These are phyloP conservation scores for Tichodroma muraria DNA, from an alignment of 2,113 vertebrate genomes.

Conservation along the genomic window DNA sequence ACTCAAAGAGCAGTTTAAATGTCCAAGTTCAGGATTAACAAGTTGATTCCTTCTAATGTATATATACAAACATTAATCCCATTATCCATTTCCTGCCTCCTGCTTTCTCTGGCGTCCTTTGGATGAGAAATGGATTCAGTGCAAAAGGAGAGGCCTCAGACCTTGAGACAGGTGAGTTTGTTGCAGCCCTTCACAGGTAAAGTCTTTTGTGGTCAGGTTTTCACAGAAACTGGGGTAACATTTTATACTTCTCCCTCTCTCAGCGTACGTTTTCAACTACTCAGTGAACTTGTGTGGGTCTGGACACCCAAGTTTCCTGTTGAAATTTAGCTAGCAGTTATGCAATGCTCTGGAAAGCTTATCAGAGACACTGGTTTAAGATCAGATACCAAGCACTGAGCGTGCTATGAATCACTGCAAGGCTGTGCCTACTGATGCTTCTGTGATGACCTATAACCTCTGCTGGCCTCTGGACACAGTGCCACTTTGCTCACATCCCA, in stretches of 20 bases:
- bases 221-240: not conserved
- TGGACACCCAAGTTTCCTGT: not conserved
- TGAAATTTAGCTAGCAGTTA: not conserved
- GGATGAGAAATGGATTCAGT: not conserved
- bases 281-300: too few species aligned
- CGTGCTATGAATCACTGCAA: not conserved
- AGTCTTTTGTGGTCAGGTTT: not conserved
- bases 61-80: not conserved
- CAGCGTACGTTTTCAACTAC: not conserved
- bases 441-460: not conserved
- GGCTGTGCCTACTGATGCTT: not conserved
- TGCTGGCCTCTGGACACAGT: not conserved
- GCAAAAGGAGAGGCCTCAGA: not conserved
- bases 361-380: not conserved
- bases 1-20: not conserved
- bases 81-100: not conserved
- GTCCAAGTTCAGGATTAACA: not conserved
- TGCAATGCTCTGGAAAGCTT: not conserved
- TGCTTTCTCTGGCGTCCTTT: not conserved
- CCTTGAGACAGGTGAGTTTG: not conserved
- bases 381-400: not conserved
- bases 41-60: not conserved
- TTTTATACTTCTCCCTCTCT: not conserved
- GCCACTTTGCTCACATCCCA: not conserved
- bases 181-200: not conserved